phyloP scores from a whole-genome alignment of 2,113 vertebrate genomes.

The Sylvilagus bachmani region DNA sequence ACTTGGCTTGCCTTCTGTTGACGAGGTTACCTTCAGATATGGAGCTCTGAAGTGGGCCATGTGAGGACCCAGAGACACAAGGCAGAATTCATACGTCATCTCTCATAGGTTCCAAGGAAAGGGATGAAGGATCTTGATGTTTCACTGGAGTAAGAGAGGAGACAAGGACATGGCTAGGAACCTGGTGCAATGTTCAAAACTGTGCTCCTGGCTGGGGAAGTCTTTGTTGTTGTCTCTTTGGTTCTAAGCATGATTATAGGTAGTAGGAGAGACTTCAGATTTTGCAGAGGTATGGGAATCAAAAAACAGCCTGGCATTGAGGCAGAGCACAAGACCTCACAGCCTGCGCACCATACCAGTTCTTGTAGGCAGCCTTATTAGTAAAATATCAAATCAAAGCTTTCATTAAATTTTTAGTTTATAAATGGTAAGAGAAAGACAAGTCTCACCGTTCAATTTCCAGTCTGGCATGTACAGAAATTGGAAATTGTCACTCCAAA shows the following conservation, averaged over 20 bases:
- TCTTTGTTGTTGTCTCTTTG: not conserved
- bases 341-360: not conserved
- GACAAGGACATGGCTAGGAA: not conserved
- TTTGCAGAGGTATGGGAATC: not conserved
- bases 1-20: not conserved
- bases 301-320: not conserved
- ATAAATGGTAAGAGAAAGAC: not conserved
- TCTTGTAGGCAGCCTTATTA: not conserved
- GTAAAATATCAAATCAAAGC: slow-evolving; percentile 23
- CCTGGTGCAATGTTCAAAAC: not conserved
- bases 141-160: not conserved
- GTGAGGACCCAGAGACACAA: not conserved
- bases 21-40: not conserved
- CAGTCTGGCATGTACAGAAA: not conserved
- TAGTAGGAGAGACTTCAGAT: not conserved
- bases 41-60: not conserved
- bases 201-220: not conserved
- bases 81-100: not conserved
- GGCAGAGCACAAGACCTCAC: not conserved
- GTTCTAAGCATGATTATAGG: not conserved
- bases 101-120: not conserved
- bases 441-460: not conserved
- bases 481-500: not conserved
- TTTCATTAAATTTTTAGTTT: slow-evolving; percentile 9
- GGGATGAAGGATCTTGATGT: not conserved